Evolutionary conservation across 2,113 vertebrate genomes (phyloP), one percentile per base, ranked within the genome.

Genomic region (Engystomops pustulosus): DNA sequence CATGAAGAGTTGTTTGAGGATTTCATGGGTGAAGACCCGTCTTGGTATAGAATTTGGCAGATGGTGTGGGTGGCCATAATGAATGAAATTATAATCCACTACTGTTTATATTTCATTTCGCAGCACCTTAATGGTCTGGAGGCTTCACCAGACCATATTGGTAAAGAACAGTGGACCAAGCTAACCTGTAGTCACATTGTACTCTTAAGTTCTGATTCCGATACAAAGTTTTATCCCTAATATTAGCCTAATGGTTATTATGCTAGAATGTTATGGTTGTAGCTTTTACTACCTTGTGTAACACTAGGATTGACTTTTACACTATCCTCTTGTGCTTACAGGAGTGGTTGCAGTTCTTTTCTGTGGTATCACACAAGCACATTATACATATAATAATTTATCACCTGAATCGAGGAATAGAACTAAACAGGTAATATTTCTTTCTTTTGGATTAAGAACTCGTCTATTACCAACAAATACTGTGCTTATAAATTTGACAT

Each of bases 331-430:
- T 87, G 12, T 12, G 7, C 32, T 0, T 10, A 6, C 80, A 99
- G 98, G 98, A 87, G 98, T 99, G 82, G 98, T 99, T 55, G 96
- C 98, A 0, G 98, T 99, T 12, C 92, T 99, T 83, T 99, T 99
- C 88, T 99, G 98, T 79, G 98, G 98, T 75, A 99, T 99, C 88
- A 99, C 97, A 4, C 98, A 99, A 87, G 98, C 98, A 30, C 98
- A 99, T 91, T 99, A 99, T 86, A 99, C 98, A 4, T 98, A 94
- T 85, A 99, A 99, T 92, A 99, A 99, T 91, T 91, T 99, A 87
- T 99, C 98, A 12, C 94, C 95, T 4, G 98, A 99, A 80, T 99
- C 98, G 45, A 96, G 97, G 86, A 93, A 96, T 88, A 92, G 97
- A 88, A 99, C 98, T 74, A 99, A 99, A 88, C 97, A 99, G 96